These are phyloP conservation scores for Cercopithecus mona DNA, from an alignment of 2,113 vertebrate species.

Conservation along the genomic window DNA sequence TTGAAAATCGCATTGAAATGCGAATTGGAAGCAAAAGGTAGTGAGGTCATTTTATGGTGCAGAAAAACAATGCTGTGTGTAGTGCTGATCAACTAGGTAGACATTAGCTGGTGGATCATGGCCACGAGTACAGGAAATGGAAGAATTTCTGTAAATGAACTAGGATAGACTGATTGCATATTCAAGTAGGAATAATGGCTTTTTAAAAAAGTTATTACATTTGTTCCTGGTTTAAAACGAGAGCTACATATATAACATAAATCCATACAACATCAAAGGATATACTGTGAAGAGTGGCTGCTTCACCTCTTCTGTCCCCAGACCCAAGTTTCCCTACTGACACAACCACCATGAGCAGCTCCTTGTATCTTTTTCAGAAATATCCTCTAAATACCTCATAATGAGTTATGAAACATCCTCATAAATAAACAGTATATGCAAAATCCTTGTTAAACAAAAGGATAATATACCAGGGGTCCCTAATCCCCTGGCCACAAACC, in stretches of 20 bases:
- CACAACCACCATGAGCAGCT: background rate
- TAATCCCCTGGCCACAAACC: too few species aligned
- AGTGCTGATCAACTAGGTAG: background rate
- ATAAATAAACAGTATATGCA: background rate
- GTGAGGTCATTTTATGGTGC: background rate
- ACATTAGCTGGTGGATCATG: accelerated
- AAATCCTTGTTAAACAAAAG: background rate
- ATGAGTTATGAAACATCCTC: background rate
- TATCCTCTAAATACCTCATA: background rate
- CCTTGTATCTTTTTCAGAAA: background rate
- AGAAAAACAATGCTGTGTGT: background rate
- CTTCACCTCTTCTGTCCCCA: background rate
- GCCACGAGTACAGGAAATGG: too few species aligned
- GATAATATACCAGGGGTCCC: background rate
- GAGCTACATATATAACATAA: background rate
- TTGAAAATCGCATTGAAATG: background rate
- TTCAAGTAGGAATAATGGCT: background rate
- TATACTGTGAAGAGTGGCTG: background rate
- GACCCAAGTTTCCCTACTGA: background rate
- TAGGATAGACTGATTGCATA: background rate
- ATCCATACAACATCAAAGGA: background rate
- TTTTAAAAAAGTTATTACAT: background rate
- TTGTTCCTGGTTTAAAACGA: background rate
- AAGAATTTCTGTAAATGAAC: background rate
- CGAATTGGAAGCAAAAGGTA: background rate